phyloP scores from a whole-genome alignment of 2,888 invertebrate genomes.

The Trypoxylon attenuatum region DNA sequence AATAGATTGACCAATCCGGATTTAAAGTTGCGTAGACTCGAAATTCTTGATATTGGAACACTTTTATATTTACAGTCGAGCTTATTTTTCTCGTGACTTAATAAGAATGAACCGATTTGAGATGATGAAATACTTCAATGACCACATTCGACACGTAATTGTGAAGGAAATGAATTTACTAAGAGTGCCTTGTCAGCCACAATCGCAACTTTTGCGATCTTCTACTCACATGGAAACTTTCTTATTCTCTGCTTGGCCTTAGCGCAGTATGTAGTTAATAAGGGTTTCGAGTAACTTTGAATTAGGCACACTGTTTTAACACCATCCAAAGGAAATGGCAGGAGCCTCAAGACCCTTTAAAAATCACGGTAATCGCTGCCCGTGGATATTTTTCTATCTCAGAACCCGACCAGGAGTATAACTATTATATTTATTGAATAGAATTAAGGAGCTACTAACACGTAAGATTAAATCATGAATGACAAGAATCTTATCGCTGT shows the following conservation, averaged over 20 bases:
- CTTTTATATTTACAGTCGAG: no score
- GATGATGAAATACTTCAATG: not conserved
- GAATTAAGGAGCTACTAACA: constrained; percentile 49
- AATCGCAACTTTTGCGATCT: constrained; percentile 18
- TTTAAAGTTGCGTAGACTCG: no score
- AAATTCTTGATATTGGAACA: no score
- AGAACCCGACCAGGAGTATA: constrained; percentile 65
- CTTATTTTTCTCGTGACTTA: no score
- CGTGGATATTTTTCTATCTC: constrained; percentile 66
- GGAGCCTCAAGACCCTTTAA: no score
- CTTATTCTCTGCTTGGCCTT: constrained; percentile 2
- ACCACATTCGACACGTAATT: constrained; percentile 4
- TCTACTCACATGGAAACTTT: constrained; percentile 22
- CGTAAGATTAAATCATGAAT: constrained; percentile 51
- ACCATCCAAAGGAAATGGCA: no score
- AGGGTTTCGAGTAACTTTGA: no score
- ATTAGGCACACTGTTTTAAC: no score
- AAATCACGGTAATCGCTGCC: no score
- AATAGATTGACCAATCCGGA: no score
- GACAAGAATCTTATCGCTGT: constrained; percentile 55
- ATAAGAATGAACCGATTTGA: no score
- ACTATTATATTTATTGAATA: constrained; percentile 60
- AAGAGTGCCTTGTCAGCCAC: constrained; percentile 54
- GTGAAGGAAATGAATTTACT: constrained; percentile 31
- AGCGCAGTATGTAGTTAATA: no score